These are phyloP conservation scores for Philhelius pedissequus DNA, from an alignment of 2,888 invertebrate genomes.

Conservation along the genomic window DNA sequence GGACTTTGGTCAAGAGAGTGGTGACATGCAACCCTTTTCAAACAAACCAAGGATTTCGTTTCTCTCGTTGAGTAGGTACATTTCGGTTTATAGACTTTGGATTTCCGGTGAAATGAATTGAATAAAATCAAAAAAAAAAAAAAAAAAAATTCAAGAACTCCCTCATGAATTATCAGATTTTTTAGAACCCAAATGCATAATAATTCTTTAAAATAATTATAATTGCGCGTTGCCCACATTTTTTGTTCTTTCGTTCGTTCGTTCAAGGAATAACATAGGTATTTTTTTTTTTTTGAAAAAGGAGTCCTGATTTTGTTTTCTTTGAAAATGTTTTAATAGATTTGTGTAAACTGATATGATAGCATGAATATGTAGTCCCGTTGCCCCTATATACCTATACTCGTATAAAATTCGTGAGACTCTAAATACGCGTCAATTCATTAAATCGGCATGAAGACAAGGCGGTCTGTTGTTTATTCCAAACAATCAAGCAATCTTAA, in stretches of 20 bases:
- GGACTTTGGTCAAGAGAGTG: conserved; percentile 43
- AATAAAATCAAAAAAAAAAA: no score
- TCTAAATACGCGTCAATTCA: conserved; percentile 54
- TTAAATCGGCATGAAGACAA: conserved; percentile 68
- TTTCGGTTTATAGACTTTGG: not conserved
- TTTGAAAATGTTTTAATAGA: conserved; percentile 32
- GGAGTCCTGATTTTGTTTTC: conserved; percentile 26
- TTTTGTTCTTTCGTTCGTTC: conserved; percentile 2
- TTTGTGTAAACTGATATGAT: conserved; percentile 67
- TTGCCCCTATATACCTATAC: conserved; percentile 61
- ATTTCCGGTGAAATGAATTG: conserved; percentile 36
- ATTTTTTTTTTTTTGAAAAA: no score
- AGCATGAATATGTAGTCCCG: conserved; percentile 42
- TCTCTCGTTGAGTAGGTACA: not conserved
- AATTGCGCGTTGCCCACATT: conserved; percentile 2
- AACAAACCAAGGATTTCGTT: not conserved
- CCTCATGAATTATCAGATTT: conserved; percentile 12
- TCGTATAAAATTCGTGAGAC: conserved; percentile 31
- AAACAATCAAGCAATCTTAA: conserved; percentile 66
- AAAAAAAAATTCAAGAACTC: not conserved
- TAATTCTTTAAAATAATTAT: not conserved
- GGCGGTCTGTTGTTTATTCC: conserved; percentile 68
- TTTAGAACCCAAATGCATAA: conserved; percentile 19
- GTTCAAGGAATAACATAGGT: not conserved
- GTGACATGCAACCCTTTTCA: conserved; percentile 35